Evolutionary conservation across 2,888 invertebrate genomes (phyloP), one percentile per base, ranked within the genome.

Genomic region (Diadromus collaris): DNA sequence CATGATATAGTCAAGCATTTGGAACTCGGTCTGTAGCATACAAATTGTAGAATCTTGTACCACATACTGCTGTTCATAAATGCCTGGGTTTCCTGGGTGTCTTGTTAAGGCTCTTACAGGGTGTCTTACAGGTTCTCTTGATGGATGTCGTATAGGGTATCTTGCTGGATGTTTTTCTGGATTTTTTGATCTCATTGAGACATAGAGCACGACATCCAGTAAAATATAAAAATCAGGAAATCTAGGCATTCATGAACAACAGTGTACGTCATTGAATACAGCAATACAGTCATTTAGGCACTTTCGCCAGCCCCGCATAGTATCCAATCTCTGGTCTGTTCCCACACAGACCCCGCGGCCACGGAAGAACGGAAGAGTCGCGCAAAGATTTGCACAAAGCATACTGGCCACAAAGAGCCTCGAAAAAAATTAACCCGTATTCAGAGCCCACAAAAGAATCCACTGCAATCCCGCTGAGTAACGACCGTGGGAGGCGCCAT

Each of bases 301-400:
- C 16, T 27, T n/a, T 13, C 27, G 6, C 16, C 5, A 54, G 27
- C 13, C 6, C n/a, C 27, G 54, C 54, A 54, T 16, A 27, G 54
- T 13, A 27, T 24, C 27, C 54, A 54, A 54, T 16, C 54, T 13
- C 54, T 54, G 13, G 1, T 3, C 6, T 2, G 13, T 54, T 54
- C 27, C 27, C 13, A 6, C 27, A 54, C 24, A 29, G 16, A 16
- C 27, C 6, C 27, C 51, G 27, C 9, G 27, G 13, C 13, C 13
- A 34, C 48, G 21, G 6, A 51, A 51, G 51, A 38, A 34, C 48
- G 21, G 6, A 51, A 51, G 51, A 38, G 65, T 24, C 38, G 10
- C 34, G 21, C 21, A 34, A 38, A 67, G 65, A 21, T 65, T 65
- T 32, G 64, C 41, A 16, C 65, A 21, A 51, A 21, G 32, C 34